Conservation (phyloP, 2,797 vertebrate genomes). For the Okamejei kenojei region DNA sequence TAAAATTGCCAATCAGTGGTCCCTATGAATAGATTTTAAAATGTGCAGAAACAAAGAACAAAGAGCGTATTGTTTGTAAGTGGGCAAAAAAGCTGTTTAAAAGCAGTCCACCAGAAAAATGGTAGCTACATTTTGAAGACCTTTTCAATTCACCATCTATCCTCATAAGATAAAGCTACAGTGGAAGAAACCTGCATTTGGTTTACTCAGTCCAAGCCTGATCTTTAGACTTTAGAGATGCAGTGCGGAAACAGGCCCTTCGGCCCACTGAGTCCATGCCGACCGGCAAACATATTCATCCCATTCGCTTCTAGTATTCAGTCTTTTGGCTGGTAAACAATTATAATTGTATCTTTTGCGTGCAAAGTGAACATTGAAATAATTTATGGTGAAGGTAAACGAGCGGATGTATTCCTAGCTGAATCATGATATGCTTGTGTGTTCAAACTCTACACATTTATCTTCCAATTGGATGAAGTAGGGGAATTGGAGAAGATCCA, state of each 20-base stretch:
- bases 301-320: not conserved
- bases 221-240: not conserved
- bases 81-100: not conserved
- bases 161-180: not conserved
- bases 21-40: not conserved
- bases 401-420: not conserved
- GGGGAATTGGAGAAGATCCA: not conserved
- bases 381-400: not conserved
- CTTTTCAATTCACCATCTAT: not conserved
- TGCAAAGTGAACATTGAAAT: not conserved
- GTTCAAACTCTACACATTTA: not conserved
- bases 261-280: too few relatives aligned
- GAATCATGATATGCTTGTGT: not conserved
- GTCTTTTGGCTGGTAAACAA: not conserved
- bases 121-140: not conserved
- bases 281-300: not conserved
- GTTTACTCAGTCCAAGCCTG: not conserved
- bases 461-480: not conserved
- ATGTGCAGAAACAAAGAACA: not conserved
- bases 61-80: not conserved
- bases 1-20: slow-evolving; percentile 16
- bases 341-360: not conserved
- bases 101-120: not conserved
- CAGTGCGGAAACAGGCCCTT: too few relatives aligned
- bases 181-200: not conserved